Evolutionary conservation across 1,140 invertebrate genomes (phyloP).

Genomic region (Formica selysi): DNA sequence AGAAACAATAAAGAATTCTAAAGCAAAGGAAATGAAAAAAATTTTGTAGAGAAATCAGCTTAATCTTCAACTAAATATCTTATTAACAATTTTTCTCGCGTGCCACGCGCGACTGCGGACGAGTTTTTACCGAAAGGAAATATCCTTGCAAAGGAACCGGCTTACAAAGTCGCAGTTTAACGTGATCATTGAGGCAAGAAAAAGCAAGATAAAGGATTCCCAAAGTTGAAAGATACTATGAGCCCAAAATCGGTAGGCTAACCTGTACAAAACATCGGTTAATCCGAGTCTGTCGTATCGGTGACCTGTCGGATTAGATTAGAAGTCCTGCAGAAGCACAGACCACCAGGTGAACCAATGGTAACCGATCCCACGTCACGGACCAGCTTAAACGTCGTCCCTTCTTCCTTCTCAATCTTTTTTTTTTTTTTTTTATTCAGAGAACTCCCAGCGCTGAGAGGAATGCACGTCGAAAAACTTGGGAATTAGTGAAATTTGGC

Average conservation of each 20-base stretch:
- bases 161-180: conserved; percentile 50
- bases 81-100: neutral
- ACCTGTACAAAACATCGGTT: conserved; percentile 80
- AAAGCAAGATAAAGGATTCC: conserved; percentile 56
- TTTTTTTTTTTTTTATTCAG: conserved; percentile 38
- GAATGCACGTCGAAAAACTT: conserved; percentile 1
- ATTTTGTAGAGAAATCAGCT: neutral
- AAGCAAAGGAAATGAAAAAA: neutral
- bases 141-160: neutral
- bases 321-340: conserved; percentile 65
- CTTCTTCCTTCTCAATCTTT: conserved; percentile 30
- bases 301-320: conserved; percentile 82
- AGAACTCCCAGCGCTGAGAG: neutral
- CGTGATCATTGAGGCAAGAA: conserved; percentile 24
- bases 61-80: neutral
- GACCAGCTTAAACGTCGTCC: conserved; percentile 52
- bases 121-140: neutral
- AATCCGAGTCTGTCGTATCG: conserved; percentile 77
- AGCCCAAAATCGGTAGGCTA: conserved; percentile 77
- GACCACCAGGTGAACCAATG: conserved; percentile 76
- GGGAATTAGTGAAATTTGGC: conserved; percentile 35
- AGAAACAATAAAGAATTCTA: neutral
- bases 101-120: neutral
- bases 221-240: conserved; percentile 38
- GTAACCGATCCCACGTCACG: conserved; percentile 75